phyloP scores from a whole-genome alignment of 2,888 invertebrate genomes.

The Capitulum mitella region DNA sequence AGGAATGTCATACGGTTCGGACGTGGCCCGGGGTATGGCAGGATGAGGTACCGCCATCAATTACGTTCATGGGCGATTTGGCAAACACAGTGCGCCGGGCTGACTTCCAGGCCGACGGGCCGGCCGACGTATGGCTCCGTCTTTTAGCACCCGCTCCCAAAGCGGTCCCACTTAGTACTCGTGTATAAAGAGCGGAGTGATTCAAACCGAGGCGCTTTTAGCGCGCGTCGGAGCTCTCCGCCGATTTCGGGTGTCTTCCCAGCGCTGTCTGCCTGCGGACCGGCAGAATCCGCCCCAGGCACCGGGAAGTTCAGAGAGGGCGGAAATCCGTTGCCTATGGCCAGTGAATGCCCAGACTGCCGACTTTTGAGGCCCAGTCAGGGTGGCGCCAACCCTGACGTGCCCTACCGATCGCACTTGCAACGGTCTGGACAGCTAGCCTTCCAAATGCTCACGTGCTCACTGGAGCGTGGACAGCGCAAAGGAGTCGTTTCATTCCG shows the following conservation, averaged over 20 bases:
- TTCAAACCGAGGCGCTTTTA: neutral
- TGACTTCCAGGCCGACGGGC: neutral
- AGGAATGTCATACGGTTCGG: neutral
- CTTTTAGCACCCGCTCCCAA: neutral
- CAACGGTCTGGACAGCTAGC: too few relatives aligned
- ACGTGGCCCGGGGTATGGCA: neutral
- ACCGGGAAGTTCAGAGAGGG: neutral
- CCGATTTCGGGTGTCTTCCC: too few relatives aligned
- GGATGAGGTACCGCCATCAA: neutral
- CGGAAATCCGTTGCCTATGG: neutral
- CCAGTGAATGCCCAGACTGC: too few relatives aligned
- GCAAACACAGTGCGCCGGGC: neutral
- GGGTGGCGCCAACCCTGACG: too few relatives aligned
- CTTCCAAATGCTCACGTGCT: too few relatives aligned
- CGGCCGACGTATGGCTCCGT: neutral
- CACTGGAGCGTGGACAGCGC: too few relatives aligned
- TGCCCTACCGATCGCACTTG: too few relatives aligned
- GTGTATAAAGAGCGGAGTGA: neutral
- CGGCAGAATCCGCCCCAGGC: too few relatives aligned
- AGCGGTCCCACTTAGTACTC: neutral
- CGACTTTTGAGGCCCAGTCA: too few relatives aligned
- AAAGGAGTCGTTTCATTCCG: too few relatives aligned
- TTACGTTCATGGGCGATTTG: neutral
- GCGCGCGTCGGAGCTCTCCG: neutral
- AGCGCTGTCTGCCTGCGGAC: too few relatives aligned